A percentile compares a stretch with the other conserved stretches of the same genome.
These are phyloP conservation scores for Albula goreensis DNA, from an alignment of 2,113 vertebrate species.

Conservation along the genomic window DNA sequence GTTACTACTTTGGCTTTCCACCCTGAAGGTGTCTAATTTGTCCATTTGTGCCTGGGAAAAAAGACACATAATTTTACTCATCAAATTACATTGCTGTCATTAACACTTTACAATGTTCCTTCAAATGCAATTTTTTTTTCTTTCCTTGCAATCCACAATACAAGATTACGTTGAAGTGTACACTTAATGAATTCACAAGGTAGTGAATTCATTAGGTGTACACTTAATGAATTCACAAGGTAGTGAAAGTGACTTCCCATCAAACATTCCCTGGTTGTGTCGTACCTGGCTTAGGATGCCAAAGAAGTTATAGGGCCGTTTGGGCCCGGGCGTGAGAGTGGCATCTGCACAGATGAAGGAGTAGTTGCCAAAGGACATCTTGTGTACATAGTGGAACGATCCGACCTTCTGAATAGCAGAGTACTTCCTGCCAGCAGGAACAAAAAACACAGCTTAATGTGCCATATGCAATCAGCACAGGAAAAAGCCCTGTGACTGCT, in stretches of 20 bases:
- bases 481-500: background rate
- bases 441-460: constrained; percentile 29
- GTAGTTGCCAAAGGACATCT: constrained; percentile 90
- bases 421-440: constrained; percentile 80
- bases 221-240: background rate
- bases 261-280: background rate
- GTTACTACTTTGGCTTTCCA: constrained; percentile 80
- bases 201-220: background rate
- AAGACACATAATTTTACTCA: background rate
- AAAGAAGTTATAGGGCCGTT: constrained; percentile 93
- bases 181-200: background rate
- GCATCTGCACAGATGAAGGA: constrained; percentile 94
- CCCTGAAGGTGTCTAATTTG: constrained; percentile 74
- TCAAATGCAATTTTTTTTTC: background rate
- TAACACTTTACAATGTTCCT: background rate
- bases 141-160: no score
- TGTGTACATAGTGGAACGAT: constrained; percentile 89
- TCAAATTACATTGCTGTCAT: background rate
- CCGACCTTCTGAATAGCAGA: constrained; percentile 86
- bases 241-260: background rate
- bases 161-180: no score
- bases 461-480: constrained; percentile 23
- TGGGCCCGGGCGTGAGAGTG: constrained; percentile 86
- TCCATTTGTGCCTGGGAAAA: constrained; percentile 81
- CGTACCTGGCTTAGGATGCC: constrained; percentile 88